Conservation (phyloP, 1,140 invertebrate genomes). For the Panagrolaimus sp. region DNA sequence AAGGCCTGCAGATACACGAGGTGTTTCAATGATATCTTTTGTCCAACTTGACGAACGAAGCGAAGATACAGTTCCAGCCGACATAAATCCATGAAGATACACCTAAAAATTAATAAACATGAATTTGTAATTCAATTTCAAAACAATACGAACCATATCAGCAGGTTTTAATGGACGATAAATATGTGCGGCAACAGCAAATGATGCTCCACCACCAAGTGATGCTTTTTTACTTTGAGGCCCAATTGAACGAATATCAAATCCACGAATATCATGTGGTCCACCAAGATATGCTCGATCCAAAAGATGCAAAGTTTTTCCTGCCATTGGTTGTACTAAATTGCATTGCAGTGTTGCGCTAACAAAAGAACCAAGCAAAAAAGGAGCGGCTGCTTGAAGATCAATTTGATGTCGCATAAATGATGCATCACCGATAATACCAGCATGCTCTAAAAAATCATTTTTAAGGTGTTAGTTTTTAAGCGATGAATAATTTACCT, state of each 20-base stretch:
- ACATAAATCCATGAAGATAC: conserved; percentile 48
- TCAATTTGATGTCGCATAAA: conserved; percentile 50
- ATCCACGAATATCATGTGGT: conserved; percentile 52
- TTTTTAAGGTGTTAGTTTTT: neutral
- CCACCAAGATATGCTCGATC: conserved; percentile 53
- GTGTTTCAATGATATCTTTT: conserved; percentile 38
- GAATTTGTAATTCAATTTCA: neutral
- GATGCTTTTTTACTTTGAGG: conserved; percentile 32
- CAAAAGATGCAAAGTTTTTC: conserved; percentile 45
- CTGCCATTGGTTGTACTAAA: conserved; percentile 32
- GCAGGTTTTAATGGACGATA: conserved; percentile 46
- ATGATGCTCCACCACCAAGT: conserved; percentile 41
- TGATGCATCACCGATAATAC: conserved; percentile 48
- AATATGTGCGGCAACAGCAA: conserved; percentile 41
- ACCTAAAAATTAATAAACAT: conserved; percentile 36
- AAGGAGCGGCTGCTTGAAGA: conserved; percentile 42
- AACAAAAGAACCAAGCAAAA: conserved; percentile 40
- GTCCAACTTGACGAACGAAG: conserved; percentile 36
- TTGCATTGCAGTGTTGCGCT: conserved; percentile 38
- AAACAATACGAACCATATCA: conserved; percentile 39
- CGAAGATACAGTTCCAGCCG: conserved; percentile 41
- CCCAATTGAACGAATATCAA: conserved; percentile 52
- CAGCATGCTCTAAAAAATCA: conserved; percentile 37
- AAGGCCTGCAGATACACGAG: conserved; percentile 43
- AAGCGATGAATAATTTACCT: neutral